A percentile compares a stretch with the other conserved stretches of the same genome.
Evolutionary conservation across 2,797 vertebrate species (phyloP).

Genomic region (Perodicticus potto): DNA sequence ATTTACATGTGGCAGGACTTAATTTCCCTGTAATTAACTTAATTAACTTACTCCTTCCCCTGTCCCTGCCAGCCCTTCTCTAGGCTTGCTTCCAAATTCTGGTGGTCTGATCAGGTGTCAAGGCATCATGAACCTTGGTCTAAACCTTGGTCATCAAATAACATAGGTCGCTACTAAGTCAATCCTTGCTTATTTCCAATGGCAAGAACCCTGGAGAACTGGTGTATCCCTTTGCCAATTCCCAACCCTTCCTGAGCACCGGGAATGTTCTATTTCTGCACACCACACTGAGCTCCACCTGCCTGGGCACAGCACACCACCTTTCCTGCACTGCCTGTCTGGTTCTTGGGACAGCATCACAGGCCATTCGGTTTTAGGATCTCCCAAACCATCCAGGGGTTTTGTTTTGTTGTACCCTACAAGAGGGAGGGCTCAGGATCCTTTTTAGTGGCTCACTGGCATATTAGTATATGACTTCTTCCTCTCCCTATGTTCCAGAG

Average conservation of each 20-base stretch:
- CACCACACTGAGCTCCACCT: background rate
- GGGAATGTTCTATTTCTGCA: background rate
- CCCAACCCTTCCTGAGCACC: background rate
- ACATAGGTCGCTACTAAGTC: background rate
- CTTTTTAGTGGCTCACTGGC: background rate
- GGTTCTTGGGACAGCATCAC: background rate
- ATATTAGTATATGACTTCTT: background rate
- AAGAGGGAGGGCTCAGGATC: background rate
- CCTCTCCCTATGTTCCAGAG: background rate
- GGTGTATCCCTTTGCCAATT: background rate
- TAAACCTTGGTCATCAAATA: background rate
- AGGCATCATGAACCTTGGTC: background rate
- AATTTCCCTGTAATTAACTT: conserved; percentile 1
- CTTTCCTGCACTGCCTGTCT: background rate
- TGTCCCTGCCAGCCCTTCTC: too few relatives aligned
- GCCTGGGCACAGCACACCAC: background rate
- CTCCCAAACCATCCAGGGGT: background rate
- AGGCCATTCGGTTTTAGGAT: background rate
- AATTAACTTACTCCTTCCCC: background rate
- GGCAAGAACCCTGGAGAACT: background rate
- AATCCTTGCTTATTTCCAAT: background rate
- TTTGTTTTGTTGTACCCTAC: background rate
- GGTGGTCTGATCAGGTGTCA: background rate
- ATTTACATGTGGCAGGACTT: background rate
- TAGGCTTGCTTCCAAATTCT: background rate